phyloP scores from a whole-genome alignment of 1,140 invertebrate genomes.

The Penaeus chinensis region DNA sequence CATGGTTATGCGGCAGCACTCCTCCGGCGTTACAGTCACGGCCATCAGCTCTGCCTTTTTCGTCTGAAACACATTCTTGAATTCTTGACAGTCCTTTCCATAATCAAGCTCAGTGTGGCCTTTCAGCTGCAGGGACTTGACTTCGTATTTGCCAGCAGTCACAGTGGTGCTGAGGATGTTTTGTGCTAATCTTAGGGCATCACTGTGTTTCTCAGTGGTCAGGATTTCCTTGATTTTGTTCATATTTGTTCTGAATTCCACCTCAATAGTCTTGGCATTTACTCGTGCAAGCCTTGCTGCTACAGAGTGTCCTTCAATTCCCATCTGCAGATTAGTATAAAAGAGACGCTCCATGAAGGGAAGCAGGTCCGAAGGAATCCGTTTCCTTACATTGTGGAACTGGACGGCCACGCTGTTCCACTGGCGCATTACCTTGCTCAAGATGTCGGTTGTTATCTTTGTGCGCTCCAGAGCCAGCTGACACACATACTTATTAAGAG shows the following conservation, averaged over 20 bases:
- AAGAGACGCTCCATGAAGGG: slow-evolving; percentile 44
- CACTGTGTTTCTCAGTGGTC: slow-evolving; percentile 9
- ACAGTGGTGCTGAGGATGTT: slow-evolving; percentile 50
- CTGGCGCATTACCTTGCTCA: slow-evolving; percentile 38
- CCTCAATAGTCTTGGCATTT: not conserved
- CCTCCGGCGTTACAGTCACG: slow-evolving; percentile 26
- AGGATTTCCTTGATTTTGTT: slow-evolving; percentile 45
- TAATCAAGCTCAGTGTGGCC: slow-evolving; percentile 47
- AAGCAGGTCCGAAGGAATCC: slow-evolving; percentile 23
- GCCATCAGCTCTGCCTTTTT: not conserved
- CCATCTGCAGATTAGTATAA: not conserved
- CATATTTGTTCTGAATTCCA: slow-evolving; percentile 36
- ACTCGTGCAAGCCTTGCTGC: slow-evolving; percentile 1
- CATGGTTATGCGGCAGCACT: slow-evolving; percentile 48
- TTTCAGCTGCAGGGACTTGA: slow-evolving; percentile 42
- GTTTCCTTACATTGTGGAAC: not conserved
- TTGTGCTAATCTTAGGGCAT: slow-evolving; percentile 46
- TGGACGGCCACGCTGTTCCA: slow-evolving; percentile 53
- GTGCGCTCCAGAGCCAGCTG: not conserved
- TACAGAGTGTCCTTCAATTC: not conserved
- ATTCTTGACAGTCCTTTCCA: slow-evolving; percentile 18
- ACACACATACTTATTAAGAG: not conserved
- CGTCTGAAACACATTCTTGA: slow-evolving; percentile 19
- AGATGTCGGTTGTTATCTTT: not conserved
- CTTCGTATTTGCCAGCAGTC: slow-evolving; percentile 33